These are phyloP conservation scores for Gallinago solitaria DNA, from an alignment of 2,797 vertebrate species.

Conservation along the genomic window DNA sequence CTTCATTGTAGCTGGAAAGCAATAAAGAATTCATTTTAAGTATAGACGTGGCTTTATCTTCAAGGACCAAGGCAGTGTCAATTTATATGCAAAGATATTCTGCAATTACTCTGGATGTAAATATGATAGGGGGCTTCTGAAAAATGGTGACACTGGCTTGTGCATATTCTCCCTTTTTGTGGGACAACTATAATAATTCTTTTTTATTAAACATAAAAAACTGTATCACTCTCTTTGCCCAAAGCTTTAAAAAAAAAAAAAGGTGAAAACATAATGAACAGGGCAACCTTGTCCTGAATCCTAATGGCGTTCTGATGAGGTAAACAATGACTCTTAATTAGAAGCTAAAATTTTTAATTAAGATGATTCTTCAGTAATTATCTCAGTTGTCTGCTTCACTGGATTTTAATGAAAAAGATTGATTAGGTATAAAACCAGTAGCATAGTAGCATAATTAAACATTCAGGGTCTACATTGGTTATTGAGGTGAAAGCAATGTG, in stretches of 20 bases:
- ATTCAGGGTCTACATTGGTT: constrained; percentile 77
- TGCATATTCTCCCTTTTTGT: background rate
- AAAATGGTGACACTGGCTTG: background rate
- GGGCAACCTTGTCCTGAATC: constrained; percentile 80
- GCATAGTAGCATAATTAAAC: constrained; percentile 86
- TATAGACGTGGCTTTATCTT: constrained; percentile 31
- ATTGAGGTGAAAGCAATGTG: constrained; percentile 81
- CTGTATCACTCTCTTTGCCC: constrained; percentile 19
- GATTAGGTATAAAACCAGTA: constrained; percentile 83
- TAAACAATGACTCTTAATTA: constrained; percentile 94
- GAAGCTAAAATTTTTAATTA: constrained; percentile 92
- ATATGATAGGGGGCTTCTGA: constrained; percentile 3
- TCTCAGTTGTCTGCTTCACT: constrained; percentile 86
- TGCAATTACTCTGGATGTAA: constrained; percentile 55
- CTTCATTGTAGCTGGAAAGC: constrained; percentile 14
- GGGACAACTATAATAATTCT: background rate
- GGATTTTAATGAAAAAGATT: constrained; percentile 88
- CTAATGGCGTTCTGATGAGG: constrained; percentile 84
- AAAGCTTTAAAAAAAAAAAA: background rate
- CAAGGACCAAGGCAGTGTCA: background rate
- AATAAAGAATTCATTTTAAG: constrained; percentile 11
- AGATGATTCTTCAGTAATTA: constrained; percentile 90
- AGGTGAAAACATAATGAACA: constrained; percentile 67
- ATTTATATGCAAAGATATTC: constrained; percentile 63
- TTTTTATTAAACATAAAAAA: background rate